Conservation (phyloP, 23 tunicate genomes). For the Ciona savignyi region DNA sequence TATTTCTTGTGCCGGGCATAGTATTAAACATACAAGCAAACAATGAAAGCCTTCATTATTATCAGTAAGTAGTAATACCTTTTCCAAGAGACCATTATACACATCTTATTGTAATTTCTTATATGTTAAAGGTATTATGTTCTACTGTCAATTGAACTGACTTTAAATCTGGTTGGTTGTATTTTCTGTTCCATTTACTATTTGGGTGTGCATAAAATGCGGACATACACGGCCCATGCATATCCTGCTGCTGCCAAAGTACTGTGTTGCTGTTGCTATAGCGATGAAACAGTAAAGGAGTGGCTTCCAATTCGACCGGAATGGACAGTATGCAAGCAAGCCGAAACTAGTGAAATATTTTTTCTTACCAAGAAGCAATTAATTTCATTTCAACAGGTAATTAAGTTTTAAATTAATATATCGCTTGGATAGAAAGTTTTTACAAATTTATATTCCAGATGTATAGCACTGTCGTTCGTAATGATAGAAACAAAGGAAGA, state of each 20-base stretch:
- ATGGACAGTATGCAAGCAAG: slow-evolving; percentile 93
- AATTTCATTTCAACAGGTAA: slow-evolving; percentile 31
- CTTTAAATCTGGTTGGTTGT: slow-evolving; percentile 35
- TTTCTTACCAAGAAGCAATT: slow-evolving; percentile 45
- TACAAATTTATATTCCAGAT: too few relatives aligned
- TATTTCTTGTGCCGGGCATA: slow-evolving; percentile 70
- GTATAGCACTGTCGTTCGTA: slow-evolving; percentile 73
- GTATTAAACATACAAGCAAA: slow-evolving; percentile 3
- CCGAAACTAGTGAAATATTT: slow-evolving; percentile 89
- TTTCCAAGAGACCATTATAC: too few relatives aligned
- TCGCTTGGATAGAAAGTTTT: too few relatives aligned
- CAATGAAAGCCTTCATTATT: slow-evolving; percentile 15
- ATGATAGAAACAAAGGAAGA: slow-evolving; percentile 35
- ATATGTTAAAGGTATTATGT: slow-evolving; percentile 50
- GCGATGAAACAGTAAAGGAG: slow-evolving; percentile 13
- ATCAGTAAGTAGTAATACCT: slow-evolving; percentile 3
- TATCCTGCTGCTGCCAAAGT: slow-evolving; percentile 45
- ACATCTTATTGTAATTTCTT: too few relatives aligned
- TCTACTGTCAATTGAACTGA: slow-evolving; percentile 33
- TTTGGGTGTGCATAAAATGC: slow-evolving; percentile 65
- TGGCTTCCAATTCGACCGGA: slow-evolving; percentile 27
- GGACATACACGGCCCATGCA: slow-evolving; percentile 62
- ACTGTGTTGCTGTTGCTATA: slow-evolving; percentile 36
- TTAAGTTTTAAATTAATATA: too few relatives aligned
- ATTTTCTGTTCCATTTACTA: slow-evolving; percentile 54